A percentile compares a stretch with the other conserved stretches of the same genome.
phyloP scores from a whole-genome alignment of 2,113 vertebrate species.

The Ranitomeya variabilis region DNA sequence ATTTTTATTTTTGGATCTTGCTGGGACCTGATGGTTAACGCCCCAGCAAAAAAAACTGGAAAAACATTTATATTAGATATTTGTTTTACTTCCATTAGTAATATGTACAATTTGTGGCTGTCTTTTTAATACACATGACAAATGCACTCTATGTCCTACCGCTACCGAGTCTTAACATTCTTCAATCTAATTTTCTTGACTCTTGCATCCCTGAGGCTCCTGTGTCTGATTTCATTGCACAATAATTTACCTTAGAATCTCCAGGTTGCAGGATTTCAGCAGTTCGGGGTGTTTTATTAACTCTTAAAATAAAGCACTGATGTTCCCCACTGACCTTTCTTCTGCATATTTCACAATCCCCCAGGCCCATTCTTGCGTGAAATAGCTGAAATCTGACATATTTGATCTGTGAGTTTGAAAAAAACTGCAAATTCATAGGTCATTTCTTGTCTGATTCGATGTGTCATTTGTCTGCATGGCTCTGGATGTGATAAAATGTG shows the following conservation, averaged over 20 bases:
- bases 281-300: slow-evolving; percentile 25
- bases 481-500: not conserved
- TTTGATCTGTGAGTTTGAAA: slow-evolving; percentile 48
- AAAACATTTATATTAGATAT: not conserved
- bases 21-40: too few species aligned
- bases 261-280: slow-evolving; percentile 24
- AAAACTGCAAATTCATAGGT: slow-evolving; percentile 51
- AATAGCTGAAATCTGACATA: slow-evolving; percentile 48
- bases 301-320: slow-evolving; percentile 22
- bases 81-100: not conserved
- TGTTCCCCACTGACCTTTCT: slow-evolving; percentile 49
- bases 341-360: slow-evolving; percentile 38
- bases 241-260: slow-evolving; percentile 22
- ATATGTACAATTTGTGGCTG: not conserved
- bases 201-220: slow-evolving; percentile 15
- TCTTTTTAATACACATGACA: slow-evolving; percentile 11
- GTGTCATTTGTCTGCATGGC: slow-evolving; percentile 30
- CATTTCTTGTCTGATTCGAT: slow-evolving; percentile 38
- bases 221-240: slow-evolving; percentile 14
- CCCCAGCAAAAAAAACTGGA: too few species aligned
- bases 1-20: too few species aligned
- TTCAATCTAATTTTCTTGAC: slow-evolving; percentile 30
- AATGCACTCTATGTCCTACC: not conserved
- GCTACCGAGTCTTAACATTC: not conserved
- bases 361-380: slow-evolving; percentile 19